Evolutionary conservation across 2,888 invertebrate genomes (phyloP).

Genomic region (Octodonta nipae): DNA sequence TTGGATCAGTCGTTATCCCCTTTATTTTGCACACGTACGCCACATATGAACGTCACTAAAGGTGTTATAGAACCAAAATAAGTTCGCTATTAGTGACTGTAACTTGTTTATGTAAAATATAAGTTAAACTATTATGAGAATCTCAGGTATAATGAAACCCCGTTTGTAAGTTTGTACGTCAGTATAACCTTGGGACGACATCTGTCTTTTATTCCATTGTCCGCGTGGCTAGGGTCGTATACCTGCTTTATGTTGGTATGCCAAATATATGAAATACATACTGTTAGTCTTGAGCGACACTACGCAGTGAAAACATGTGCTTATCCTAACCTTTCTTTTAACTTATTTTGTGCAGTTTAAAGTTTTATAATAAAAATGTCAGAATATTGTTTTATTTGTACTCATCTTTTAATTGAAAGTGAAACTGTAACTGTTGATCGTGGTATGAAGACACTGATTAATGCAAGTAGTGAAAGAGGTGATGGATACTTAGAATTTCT

Average conservation of each 20-base stretch:
- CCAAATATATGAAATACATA: constrained; percentile 6
- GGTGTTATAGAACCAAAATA: not conserved
- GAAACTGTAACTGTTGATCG: constrained; percentile 21
- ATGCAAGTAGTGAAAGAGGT: constrained; percentile 12
- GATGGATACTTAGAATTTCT: constrained; percentile 8
- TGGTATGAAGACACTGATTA: constrained; percentile 14
- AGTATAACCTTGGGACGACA: not conserved
- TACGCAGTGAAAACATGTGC: constrained; percentile 6
- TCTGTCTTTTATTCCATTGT: constrained; percentile 3
- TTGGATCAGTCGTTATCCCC: too few relatives aligned
- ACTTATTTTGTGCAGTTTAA: constrained; percentile 1
- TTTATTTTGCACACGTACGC: too few relatives aligned
- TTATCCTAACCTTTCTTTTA: constrained; percentile 5
- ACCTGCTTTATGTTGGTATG: constrained; percentile 6
- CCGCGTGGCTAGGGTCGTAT: constrained; percentile 5
- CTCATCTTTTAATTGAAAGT: constrained; percentile 21
- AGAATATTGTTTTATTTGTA: constrained; percentile 22
- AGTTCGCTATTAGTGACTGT: not conserved
- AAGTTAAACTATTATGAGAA: constrained; percentile 1
- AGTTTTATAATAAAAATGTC: constrained; percentile 8
- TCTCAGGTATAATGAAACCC: constrained; percentile 3
- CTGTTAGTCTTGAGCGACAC: constrained; percentile 19
- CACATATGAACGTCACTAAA: too few relatives aligned
- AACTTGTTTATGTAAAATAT: not conserved
- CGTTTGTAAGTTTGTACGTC: not conserved